A percentile compares a stretch with the other conserved stretches of the same genome.
Evolutionary conservation across 2,113 vertebrate species (phyloP).

Genomic region (Engystomops pustulosus): DNA sequence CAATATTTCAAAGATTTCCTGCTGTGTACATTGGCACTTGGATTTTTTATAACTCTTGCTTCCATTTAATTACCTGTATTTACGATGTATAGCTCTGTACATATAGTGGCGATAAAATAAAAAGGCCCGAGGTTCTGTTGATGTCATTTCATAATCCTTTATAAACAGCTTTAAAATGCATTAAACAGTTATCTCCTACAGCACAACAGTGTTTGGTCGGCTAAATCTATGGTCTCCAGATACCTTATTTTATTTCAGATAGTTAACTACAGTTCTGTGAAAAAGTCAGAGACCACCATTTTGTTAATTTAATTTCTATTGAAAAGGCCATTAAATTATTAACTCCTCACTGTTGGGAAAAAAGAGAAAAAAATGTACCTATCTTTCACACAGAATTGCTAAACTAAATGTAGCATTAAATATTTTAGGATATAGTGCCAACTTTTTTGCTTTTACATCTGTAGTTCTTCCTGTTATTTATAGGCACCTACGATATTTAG

Average conservation of each 20-base stretch:
- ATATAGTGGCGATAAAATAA: neutral
- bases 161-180: conserved; percentile 4
- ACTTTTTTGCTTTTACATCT: too few species aligned
- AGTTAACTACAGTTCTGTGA: neutral
- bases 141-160: neutral
- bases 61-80: conserved; percentile 7
- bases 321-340: neutral
- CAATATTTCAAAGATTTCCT: neutral
- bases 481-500: too few species aligned
- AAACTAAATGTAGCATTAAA: too few species aligned
- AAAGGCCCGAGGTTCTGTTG: neutral
- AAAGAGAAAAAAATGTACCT: neutral
- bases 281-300: neutral
- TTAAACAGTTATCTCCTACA: neutral
- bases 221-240: neutral
- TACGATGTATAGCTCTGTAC: neutral
- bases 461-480: too few species aligned
- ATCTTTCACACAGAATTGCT: too few species aligned
- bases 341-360: neutral
- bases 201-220: neutral
- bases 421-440: too few species aligned
- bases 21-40: neutral
- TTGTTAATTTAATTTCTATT: neutral
- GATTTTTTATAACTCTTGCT: neutral
- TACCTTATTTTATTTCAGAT: neutral